phyloP scores from a whole-genome alignment of 2,113 vertebrate genomes.

The Hippocampus zosterae region DNA sequence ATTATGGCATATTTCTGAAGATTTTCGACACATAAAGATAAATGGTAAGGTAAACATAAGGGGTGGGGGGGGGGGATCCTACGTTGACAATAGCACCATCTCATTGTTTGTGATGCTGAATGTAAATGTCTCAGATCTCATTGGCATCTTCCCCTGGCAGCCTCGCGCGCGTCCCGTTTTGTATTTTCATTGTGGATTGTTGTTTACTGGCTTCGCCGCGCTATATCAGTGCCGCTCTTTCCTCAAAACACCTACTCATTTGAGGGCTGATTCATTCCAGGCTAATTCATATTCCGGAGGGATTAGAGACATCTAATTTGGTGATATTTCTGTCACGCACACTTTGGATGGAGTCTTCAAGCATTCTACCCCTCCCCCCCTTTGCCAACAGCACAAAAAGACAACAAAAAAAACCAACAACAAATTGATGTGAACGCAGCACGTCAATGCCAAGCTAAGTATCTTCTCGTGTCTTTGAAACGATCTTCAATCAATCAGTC shows the following conservation, averaged over 20 bases:
- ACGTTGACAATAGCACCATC: slow-evolving; percentile 47
- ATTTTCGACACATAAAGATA: slow-evolving; percentile 52
- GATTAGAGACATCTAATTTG: slow-evolving; percentile 71
- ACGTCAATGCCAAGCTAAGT: slow-evolving; percentile 29
- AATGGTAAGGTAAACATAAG: slow-evolving; percentile 54
- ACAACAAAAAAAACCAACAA: slow-evolving; percentile 18
- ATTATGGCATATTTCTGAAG: slow-evolving; percentile 29
- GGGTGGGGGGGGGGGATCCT: slow-evolving; percentile 32
- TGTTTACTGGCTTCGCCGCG: slow-evolving; percentile 60
- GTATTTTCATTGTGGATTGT: slow-evolving; percentile 71
- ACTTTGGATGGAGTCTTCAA: slow-evolving; percentile 66
- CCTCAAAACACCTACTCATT: slow-evolving; percentile 75
- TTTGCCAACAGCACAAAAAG: slow-evolving; percentile 50
- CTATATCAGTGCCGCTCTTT: slow-evolving; percentile 65
- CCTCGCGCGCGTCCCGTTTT: slow-evolving; percentile 50
- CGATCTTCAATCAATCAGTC: slow-evolving; percentile 39
- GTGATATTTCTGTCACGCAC: slow-evolving; percentile 66
- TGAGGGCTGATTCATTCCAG: slow-evolving; percentile 66
- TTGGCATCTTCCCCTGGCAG: slow-evolving; percentile 67
- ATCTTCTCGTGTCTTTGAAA: slow-evolving; percentile 25
- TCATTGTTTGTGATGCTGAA: slow-evolving; percentile 62
- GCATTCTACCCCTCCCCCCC: slow-evolving; percentile 51
- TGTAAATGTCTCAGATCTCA: slow-evolving; percentile 64
- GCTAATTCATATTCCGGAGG: slow-evolving; percentile 68
- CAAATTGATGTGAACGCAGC: slow-evolving; percentile 33